Percentiles rank a stretch among this genome's conserved stretches.
Conservation (phyloP, 2,797 vertebrate genomes). For the Lepus oiostolus region DNA sequence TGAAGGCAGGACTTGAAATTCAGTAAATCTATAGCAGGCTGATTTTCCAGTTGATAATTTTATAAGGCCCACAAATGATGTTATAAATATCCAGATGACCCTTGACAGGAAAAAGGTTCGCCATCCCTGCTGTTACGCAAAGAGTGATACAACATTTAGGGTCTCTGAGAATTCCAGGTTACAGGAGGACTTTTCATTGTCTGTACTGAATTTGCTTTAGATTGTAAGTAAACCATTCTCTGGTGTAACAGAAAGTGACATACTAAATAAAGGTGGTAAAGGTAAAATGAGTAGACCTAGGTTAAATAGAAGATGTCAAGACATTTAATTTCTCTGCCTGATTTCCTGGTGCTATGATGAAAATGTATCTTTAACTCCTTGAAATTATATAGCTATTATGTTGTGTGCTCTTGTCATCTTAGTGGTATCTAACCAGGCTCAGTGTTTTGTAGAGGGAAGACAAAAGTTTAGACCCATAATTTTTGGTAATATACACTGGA, state of each 20-base stretch:
- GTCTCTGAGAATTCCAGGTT: conserved; percentile 54
- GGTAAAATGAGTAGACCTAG: conserved; percentile 23
- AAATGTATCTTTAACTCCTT: neutral
- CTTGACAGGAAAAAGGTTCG: too few species aligned
- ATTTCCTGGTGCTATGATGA: neutral
- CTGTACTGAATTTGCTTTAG: conserved; percentile 19
- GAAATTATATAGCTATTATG: neutral
- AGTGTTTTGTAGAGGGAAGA: neutral
- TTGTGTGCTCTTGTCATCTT: conserved; percentile 7
- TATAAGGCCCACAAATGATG: too few species aligned
- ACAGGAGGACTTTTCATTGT: conserved; percentile 36
- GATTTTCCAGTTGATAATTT: too few species aligned
- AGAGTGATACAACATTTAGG: conserved; percentile 14
- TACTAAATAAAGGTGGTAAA: conserved; percentile 11
- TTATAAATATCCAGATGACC: too few species aligned
- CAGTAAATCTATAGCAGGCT: too few species aligned
- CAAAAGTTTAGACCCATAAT: neutral
- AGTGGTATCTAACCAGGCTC: neutral
- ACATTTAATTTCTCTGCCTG: neutral
- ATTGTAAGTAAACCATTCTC: conserved; percentile 48
- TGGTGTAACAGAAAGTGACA: conserved; percentile 30
- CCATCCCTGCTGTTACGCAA: neutral
- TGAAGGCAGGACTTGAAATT: too few species aligned
- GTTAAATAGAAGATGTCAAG: conserved; percentile 42
- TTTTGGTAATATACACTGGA: conserved; percentile 16